Percentiles rank a stretch among this genome's conserved stretches.
phyloP scores from a whole-genome alignment of 1,140 invertebrate genomes.

The Leptinotarsa texana region DNA sequence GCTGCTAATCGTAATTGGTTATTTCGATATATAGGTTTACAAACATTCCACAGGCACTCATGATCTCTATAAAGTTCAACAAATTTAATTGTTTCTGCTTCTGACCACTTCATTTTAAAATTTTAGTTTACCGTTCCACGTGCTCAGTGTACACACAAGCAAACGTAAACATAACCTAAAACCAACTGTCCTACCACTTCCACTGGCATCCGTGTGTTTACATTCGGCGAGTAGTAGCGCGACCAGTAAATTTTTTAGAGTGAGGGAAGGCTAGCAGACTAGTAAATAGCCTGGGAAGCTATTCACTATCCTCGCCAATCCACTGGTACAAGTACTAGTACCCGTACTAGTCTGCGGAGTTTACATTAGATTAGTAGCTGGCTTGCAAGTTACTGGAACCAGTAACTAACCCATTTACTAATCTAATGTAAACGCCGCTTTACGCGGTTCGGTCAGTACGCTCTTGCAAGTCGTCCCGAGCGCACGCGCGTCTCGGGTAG shows the following conservation, averaged over 20 bases:
- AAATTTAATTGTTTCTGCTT: slow-evolving; percentile 22
- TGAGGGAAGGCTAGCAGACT: not conserved
- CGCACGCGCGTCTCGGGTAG: too few species aligned
- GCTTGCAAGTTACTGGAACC: slow-evolving; percentile 1
- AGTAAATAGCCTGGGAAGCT: slow-evolving; percentile 8
- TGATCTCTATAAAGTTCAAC: slow-evolving; percentile 23
- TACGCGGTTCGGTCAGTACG: too few species aligned
- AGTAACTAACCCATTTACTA: slow-evolving; percentile 10
- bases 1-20: slow-evolving; percentile 22
- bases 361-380: not conserved
- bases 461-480: too few species aligned
- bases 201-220: not conserved
- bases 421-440: slow-evolving; percentile 8
- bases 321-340: slow-evolving; percentile 6
- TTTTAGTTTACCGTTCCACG: not conserved
- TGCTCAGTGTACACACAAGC: not conserved
- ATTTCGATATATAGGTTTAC: slow-evolving; percentile 17
- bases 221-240: not conserved
- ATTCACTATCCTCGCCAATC: slow-evolving; percentile 1
- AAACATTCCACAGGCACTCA: slow-evolving; percentile 22
- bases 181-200: not conserved
- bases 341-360: not conserved
- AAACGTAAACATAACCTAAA: not conserved
- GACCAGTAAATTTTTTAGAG: not conserved
- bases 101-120: slow-evolving; percentile 18